A percentile compares a stretch with the other conserved stretches of the same genome.
Conservation (phyloP, 2,888 invertebrate species). For the Dorcus parallelipipedus region DNA sequence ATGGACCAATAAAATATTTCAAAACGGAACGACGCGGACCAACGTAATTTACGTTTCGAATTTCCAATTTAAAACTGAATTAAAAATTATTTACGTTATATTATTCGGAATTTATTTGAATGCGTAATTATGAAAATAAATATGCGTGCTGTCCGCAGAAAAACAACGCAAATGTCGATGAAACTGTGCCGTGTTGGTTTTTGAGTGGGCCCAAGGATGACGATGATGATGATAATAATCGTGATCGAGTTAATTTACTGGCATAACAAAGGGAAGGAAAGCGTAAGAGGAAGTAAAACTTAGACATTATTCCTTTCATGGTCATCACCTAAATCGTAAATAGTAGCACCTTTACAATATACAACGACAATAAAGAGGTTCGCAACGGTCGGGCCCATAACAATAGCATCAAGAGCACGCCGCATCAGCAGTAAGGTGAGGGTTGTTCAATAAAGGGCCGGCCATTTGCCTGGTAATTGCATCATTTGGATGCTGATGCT, state of each 20-base stretch:
- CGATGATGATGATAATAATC: constrained; percentile 4
- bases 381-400: constrained; percentile 32
- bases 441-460: constrained; percentile 34
- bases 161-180: no score
- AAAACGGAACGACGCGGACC: constrained; percentile 13
- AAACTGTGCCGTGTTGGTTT: no score
- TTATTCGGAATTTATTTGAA: constrained; percentile 14
- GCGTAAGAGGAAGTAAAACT: constrained; percentile 13
- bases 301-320: constrained; percentile 20
- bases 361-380: constrained; percentile 32
- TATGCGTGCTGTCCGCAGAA: background rate
- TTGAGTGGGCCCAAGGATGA: no score
- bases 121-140: constrained; percentile 13
- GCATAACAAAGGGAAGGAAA: constrained; percentile 10
- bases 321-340: constrained; percentile 35
- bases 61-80: constrained; percentile 17
- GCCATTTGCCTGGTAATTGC: constrained; percentile 48
- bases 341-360: constrained; percentile 29
- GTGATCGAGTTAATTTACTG: constrained; percentile 12
- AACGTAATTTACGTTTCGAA: constrained; percentile 16
- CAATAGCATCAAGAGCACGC: constrained; percentile 33
- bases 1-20: constrained; percentile 20
- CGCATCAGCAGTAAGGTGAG: constrained; percentile 30
- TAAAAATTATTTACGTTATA: constrained; percentile 21
- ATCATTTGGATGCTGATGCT: constrained; percentile 50